Evolutionary conservation across 2,888 invertebrate genomes (phyloP).

Genomic region (Meghimatium bilineatum): DNA sequence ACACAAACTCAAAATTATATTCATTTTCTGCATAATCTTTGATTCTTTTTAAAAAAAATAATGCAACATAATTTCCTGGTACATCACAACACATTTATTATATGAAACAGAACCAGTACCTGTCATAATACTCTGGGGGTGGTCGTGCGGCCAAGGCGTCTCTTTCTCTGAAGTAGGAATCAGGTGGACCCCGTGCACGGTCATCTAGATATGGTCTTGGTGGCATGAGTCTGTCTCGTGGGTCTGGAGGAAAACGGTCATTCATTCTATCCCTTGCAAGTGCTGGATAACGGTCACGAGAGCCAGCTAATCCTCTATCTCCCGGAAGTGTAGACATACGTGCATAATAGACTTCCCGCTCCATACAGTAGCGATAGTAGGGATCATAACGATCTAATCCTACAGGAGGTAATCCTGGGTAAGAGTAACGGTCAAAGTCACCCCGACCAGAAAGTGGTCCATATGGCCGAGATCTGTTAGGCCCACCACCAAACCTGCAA

Average conservation of each 20-base stretch:
- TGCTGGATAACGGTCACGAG: constrained; percentile 55
- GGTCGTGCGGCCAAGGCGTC: constrained; percentile 54
- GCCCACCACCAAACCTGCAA: constrained; percentile 49
- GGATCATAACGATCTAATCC: constrained; percentile 56
- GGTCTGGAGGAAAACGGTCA: constrained; percentile 54
- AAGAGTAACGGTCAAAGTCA: constrained; percentile 48
- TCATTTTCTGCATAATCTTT: too few relatives aligned
- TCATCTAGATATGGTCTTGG: constrained; percentile 57
- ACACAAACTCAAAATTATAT: too few relatives aligned
- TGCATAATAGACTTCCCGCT: constrained; percentile 60
- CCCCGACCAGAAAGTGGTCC: constrained; percentile 53
- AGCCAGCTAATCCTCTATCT: constrained; percentile 60
- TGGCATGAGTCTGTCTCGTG: constrained; percentile 59
- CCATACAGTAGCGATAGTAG: constrained; percentile 57
- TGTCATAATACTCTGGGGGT: constrained; percentile 59
- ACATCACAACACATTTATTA: too few relatives aligned
- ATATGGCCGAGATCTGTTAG: constrained; percentile 53
- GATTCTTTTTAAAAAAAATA: too few relatives aligned
- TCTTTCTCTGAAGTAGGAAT: constrained; percentile 65
- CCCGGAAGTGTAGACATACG: constrained; percentile 58
- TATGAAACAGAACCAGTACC: constrained; percentile 50
- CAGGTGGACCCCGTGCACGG: constrained; percentile 54
- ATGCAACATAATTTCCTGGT: too few relatives aligned
- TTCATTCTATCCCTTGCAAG: constrained; percentile 48
- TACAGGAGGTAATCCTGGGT: constrained; percentile 44